Evolutionary conservation across 2,888 invertebrate species (phyloP), one percentile per base, ranked within the genome.

Genomic region (Drosophila nr. medialis): DNA sequence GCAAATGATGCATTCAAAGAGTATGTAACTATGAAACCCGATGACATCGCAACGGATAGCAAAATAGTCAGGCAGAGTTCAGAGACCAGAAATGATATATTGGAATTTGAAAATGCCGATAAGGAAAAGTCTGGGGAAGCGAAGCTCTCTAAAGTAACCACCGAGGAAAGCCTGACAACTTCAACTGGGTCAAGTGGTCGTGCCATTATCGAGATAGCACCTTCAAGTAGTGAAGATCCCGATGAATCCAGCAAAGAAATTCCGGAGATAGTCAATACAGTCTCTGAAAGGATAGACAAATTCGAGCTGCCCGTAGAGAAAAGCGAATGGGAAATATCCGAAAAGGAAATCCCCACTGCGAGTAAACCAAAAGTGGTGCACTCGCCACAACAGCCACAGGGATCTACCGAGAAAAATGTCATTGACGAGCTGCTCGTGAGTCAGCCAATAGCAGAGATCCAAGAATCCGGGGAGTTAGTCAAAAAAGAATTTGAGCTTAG

Each of bases 401-500:
- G 51, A 13, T 21, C 73, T 7, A 18, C 32, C 2, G 40, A 50
- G 2, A 81, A 68, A n/a, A 93, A 94, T 66, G 86, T 94, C 56
- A 59, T 82, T 13, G 83, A 86, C 7, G 94, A 95, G 92, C 93
- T 94, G 85, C 93, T 95, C 89, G 95, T 95, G 67, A 58, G 69
- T 13, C 95, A 95, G 91, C 95, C 96, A 79, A 94, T 96, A 58
- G 95, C 95, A 84, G 96, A 96, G 93, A 95, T 95, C 50, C 95
- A 96, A 87, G 95, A 96, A 88, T 95, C 96, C 27, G 92, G 96
- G 69, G 95, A 96, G 92, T 95, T 95, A 51, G 95, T 95, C 0
- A 95, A 95, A 91, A 95, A 94, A 2, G 96, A 96, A 91, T 96
- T 96, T 86, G 95, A 96, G 88, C 95, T 96, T 64, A 95, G 95